phyloP scores from a whole-genome alignment of 2,888 invertebrate species.

The Hirtodrosophila histrioides region DNA sequence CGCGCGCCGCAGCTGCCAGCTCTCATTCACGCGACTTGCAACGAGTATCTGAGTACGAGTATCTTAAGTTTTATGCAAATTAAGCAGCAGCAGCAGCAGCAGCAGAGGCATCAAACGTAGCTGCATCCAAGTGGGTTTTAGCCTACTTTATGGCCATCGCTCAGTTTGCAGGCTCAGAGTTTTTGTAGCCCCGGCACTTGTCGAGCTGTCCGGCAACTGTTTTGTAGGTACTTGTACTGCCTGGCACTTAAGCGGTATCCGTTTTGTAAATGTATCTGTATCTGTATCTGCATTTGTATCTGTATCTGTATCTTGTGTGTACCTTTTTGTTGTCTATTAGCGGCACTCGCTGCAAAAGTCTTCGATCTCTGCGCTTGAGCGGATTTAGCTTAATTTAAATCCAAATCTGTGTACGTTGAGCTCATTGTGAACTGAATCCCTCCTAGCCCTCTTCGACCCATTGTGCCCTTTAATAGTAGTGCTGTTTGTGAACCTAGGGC shows the following conservation, averaged over 20 bases:
- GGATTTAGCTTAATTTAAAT: constrained; percentile 78
- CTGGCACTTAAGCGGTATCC: constrained; percentile 69
- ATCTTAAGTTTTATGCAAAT: constrained; percentile 75
- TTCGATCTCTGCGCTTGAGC: constrained; percentile 61
- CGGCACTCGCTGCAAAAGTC: constrained; percentile 14
- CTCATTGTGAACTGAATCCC: constrained; percentile 29
- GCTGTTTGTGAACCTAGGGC: constrained; percentile 38
- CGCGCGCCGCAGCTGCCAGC: constrained; percentile 58
- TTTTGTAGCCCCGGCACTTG: constrained; percentile 53
- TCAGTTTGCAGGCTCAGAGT: constrained; percentile 32
- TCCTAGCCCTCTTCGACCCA: constrained; percentile 13
- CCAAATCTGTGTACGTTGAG: constrained; percentile 66
- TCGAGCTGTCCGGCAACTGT: constrained; percentile 68
- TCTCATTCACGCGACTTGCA: constrained; percentile 69
- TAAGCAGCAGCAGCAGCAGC: constrained; percentile 49
- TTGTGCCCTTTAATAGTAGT: constrained; percentile 41
- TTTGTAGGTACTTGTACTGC: constrained; percentile 61
- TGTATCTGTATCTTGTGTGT: constrained; percentile 35
- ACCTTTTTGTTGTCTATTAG: constrained; percentile 78
- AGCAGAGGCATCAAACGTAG: constrained; percentile 19
- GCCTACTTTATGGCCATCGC: constrained; percentile 74
- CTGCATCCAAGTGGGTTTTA: constrained; percentile 71
- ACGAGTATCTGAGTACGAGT: constrained; percentile 47
- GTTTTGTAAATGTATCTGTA: constrained; percentile 39
- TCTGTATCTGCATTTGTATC: constrained; percentile 18